Percentiles rank a stretch among this genome's conserved stretches.
phyloP scores from a whole-genome alignment of 2,888 invertebrate genomes.

The Hanleya hanleyi region DNA sequence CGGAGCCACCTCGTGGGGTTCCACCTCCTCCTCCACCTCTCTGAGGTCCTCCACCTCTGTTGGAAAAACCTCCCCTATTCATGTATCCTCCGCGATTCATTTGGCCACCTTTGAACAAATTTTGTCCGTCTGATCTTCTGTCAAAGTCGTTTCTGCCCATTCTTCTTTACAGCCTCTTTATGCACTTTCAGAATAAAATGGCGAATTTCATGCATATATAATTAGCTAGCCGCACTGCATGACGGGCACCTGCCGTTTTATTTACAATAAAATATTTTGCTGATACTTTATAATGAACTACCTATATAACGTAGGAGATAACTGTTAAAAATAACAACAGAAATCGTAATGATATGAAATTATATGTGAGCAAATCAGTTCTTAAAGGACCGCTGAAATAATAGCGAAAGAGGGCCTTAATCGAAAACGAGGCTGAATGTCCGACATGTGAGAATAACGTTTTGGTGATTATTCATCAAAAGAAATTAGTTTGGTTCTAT shows the following conservation, averaged over 20 bases:
- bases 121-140: not conserved
- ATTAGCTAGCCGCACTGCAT: constrained; percentile 1
- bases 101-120: not conserved
- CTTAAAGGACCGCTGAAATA: constrained; percentile 45
- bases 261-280: not conserved
- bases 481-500: not conserved
- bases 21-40: constrained; percentile 11
- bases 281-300: no score
- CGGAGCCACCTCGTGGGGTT: not conserved
- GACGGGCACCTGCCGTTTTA: not conserved
- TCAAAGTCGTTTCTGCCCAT: constrained; percentile 8
- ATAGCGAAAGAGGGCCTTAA: constrained; percentile 7
- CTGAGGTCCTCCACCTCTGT: not conserved
- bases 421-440: constrained; percentile 50
- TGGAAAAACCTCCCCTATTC: not conserved
- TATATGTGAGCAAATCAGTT: not conserved
- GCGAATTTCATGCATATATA: not conserved
- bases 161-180: not conserved
- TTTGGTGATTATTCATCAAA: not conserved
- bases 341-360: no score
- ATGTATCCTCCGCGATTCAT: constrained; percentile 16
- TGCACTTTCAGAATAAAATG: not conserved
- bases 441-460: not conserved
- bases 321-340: no score
- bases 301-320: no score